Evolutionary conservation across 30 jellyfish, hydroid and myxozoan species (phyloP).

Genomic region (Nemopilema nomurai): DNA sequence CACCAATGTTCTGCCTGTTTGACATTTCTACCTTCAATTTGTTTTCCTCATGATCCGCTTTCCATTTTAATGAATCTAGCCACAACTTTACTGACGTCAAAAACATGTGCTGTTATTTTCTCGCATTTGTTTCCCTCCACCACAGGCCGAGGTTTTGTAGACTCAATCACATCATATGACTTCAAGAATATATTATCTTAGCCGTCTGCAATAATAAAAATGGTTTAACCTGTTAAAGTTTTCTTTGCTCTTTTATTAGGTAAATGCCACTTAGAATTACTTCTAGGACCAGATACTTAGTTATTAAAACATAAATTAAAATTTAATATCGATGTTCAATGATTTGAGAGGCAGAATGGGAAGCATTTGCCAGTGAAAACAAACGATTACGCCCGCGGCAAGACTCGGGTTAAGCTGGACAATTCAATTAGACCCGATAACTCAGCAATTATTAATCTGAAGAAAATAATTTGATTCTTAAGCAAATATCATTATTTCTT

Average conservation of each 20-base stretch:
- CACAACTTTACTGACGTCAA: background rate
- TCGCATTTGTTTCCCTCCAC: background rate
- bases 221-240: background rate
- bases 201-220: background rate
- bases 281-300: background rate
- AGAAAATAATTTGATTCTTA: background rate
- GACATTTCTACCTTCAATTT: background rate
- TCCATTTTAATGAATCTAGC: background rate
- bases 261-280: background rate
- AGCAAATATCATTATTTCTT: background rate
- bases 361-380: background rate
- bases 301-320: too few relatives aligned
- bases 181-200: background rate
- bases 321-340: background rate
- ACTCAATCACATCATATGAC: background rate
- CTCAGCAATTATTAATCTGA: background rate
- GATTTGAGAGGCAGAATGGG: background rate
- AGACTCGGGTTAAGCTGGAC: background rate
- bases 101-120: background rate
- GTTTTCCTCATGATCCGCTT: background rate
- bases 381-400: background rate
- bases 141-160: background rate
- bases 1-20: background rate
- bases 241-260: background rate
- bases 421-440: background rate